Evolutionary conservation across 2,113 vertebrate species (phyloP).

Genomic region (Poecile atricapillus): DNA sequence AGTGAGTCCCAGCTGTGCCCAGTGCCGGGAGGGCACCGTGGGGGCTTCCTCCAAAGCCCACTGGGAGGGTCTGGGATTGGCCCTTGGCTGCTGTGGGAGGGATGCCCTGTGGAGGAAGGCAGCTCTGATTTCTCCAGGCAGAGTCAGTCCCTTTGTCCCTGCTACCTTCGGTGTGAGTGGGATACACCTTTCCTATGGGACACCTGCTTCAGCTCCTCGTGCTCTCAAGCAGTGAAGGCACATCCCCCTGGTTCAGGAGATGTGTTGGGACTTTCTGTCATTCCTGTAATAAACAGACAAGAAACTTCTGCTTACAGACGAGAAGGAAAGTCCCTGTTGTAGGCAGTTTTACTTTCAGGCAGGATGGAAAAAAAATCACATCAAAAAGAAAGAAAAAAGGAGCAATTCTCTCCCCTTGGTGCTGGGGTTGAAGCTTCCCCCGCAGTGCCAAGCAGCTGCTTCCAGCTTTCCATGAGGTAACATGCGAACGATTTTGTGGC

Average conservation of each 20-base stretch:
- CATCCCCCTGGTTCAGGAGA: neutral
- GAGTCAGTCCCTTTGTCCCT: neutral
- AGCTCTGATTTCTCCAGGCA: neutral
- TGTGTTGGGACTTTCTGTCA: neutral
- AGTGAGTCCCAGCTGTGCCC: neutral
- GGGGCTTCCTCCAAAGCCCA: neutral
- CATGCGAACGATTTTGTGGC: accelerated
- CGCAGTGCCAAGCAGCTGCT: neutral
- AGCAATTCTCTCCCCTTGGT: neutral
- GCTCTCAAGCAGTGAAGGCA: no score
- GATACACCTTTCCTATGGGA: accelerated
- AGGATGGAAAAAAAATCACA: neutral
- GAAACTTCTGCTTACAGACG: neutral
- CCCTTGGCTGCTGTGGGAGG: no score
- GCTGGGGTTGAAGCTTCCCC: neutral
- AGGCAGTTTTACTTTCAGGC: neutral
- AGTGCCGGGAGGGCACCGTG: accelerated
- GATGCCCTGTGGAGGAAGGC: neutral
- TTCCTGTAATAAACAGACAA: neutral
- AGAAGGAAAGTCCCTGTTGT: neutral
- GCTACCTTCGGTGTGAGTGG: neutral
- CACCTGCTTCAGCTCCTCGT: neutral
- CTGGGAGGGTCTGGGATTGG: neutral
- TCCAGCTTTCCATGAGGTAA: conserved; percentile 4
- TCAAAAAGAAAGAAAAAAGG: neutral